Base-by-base conservation (phyloP, 2,888 invertebrate genomes). In the Lasioglossum marginatum region DNA sequence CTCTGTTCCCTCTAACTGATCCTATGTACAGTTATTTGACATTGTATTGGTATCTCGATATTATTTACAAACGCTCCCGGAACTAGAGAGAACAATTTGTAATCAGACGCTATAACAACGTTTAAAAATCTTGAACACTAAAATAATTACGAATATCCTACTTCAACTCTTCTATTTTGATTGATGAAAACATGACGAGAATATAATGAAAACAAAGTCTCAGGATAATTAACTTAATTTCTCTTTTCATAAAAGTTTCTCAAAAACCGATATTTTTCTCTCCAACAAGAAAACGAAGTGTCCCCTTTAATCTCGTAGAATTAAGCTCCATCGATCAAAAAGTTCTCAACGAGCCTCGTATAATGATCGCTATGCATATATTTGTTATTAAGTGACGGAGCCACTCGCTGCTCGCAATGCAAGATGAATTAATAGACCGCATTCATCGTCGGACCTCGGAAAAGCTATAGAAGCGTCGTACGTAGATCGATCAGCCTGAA, bases 401-500 rank as follows among this genome's bases (percentile, higher is more conserved):
- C 23, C 45, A 27, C 19, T 19, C 45, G 43, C 27, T 27, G 43
- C 40, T 43, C 31, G 43, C 45, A 10, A 31, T 31, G 60, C 43
- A 27, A 14, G 8, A 16, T 63, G 70, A 74, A 71, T 74, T 60
- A 78, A 77, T 57, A 52, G 19, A 63, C 37, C 23, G 48, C 63
- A 71, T 79, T 83, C 75, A 57, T 71, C 71, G 70, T 8, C 40
- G 70, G 43, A 45, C 23, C 48, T 48, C 48, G 52, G 45, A 77
- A 43, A 84, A 48, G 31, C 71, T 19, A 31, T 52, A 63, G 23
- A 76, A 31, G 37, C 23, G 31, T 57, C 57, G 71, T 52, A 48
- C n/a, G 31, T 19, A 52, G 79, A 78, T 86, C 48, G 80, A 83
- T 86, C 71, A 45, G 71, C 48, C 52, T 27, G 80, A 86, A 83